Conservation (phyloP, 2,888 invertebrate species). For the Cosmia trapezina region DNA sequence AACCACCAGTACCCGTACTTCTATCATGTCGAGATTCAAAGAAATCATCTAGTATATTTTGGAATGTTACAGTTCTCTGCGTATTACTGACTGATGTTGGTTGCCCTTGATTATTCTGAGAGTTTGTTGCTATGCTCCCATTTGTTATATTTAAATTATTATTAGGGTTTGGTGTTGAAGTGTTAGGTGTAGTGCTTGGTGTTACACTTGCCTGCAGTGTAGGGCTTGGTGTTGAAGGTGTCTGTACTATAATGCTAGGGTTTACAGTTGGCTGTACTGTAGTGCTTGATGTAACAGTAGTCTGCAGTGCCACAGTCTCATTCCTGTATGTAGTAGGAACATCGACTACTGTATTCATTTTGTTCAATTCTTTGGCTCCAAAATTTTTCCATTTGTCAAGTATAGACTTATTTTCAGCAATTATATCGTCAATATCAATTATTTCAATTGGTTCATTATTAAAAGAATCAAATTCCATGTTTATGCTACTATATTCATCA, state of each 20-base stretch:
- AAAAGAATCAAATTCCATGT: conserved; percentile 14
- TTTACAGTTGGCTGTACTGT: neutral
- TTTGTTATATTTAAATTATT: neutral
- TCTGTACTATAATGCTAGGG: neutral
- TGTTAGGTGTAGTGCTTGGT: neutral
- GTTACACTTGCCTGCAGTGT: neutral
- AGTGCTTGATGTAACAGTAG: neutral
- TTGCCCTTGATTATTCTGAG: neutral
- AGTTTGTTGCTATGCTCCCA: neutral
- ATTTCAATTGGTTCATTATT: conserved; percentile 54
- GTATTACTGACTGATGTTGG: neutral
- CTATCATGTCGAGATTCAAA: neutral
- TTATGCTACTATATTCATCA: conserved; percentile 57
- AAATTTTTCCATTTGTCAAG: conserved; percentile 45
- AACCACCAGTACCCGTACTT: accelerated
- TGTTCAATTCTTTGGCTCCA: conserved; percentile 1
- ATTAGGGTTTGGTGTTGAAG: neutral
- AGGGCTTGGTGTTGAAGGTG: neutral
- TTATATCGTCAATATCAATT: conserved; percentile 73
- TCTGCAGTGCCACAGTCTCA: neutral
- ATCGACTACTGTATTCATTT: conserved; percentile 39
- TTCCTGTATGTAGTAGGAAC: conserved; percentile 32
- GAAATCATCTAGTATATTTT: neutral
- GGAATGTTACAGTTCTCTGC: neutral
- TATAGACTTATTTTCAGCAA: conserved; percentile 71